These are phyloP conservation scores for Chionomys nivalis DNA, from an alignment of 2,113 vertebrate species.

Conservation along the genomic window DNA sequence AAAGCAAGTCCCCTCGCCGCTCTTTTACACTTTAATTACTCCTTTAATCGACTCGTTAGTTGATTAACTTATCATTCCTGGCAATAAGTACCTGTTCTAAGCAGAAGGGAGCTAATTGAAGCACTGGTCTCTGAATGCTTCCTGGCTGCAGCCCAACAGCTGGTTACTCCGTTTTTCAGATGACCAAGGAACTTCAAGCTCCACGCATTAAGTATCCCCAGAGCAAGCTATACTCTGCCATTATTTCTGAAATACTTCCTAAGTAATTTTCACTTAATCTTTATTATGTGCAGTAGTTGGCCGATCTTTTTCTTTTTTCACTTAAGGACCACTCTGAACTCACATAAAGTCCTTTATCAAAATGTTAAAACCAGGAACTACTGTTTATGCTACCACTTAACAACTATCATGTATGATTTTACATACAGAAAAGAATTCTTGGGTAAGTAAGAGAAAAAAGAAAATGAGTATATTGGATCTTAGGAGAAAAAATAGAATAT, in stretches of 20 bases:
- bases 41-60: slow-evolving; percentile 75
- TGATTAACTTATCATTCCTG: slow-evolving; percentile 72
- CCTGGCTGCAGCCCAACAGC: slow-evolving; percentile 28
- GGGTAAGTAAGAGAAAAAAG: not conserved
- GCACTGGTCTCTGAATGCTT: slow-evolving; percentile 56
- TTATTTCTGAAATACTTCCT: slow-evolving; percentile 43
- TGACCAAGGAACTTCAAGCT: slow-evolving; percentile 34
- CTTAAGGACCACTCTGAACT: not conserved
- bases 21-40: slow-evolving; percentile 77
- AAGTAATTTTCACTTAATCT: slow-evolving; percentile 10
- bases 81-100: slow-evolving; percentile 74
- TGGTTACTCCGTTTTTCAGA: not conserved
- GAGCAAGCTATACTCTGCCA: slow-evolving; percentile 15
- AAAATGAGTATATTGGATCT: not conserved
- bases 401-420: not conserved
- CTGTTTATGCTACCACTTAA: not conserved
- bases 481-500: not conserved
- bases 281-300: slow-evolving; percentile 15
- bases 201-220: not conserved
- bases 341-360: not conserved
- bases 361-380: not conserved
- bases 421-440: not conserved
- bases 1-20: slow-evolving; percentile 63
- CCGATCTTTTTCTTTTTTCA: not conserved
- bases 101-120: slow-evolving; percentile 58